Conservation (phyloP, 2,888 invertebrate species). For the Augiades crinisus region DNA sequence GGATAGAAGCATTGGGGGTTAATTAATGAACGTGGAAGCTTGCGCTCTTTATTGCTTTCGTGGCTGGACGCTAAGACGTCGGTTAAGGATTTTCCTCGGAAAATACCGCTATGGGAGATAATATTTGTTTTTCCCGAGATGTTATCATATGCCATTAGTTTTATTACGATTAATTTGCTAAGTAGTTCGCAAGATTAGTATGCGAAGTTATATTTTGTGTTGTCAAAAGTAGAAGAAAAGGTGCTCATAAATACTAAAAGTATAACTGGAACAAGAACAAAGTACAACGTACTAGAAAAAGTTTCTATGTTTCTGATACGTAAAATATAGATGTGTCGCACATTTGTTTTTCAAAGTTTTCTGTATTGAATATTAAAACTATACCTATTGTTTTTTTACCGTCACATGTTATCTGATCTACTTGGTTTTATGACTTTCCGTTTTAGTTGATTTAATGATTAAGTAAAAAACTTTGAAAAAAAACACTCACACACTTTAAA, state of each 20-base stretch:
- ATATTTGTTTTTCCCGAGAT: conserved; percentile 51
- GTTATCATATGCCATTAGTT: conserved; percentile 28
- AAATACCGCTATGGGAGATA: conserved; percentile 58
- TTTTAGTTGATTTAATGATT: no score
- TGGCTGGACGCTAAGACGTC: conserved; percentile 78
- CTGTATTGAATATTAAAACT: no score
- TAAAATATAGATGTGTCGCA: background rate
- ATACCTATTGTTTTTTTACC: no score
- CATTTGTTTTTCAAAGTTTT: background rate
- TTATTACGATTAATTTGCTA: conserved; percentile 25
- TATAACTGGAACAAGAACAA: background rate
- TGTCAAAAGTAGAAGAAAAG: background rate
- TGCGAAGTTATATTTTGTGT: conserved; percentile 18
- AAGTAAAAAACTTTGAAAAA: no score
- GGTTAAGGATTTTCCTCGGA: conserved; percentile 75
- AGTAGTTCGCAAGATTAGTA: conserved; percentile 22
- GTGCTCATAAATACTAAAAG: background rate
- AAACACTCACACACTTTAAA: no score
- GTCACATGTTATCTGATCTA: no score
- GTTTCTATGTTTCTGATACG: conserved; percentile 1
- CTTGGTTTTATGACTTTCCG: no score
- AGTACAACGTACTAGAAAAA: background rate
- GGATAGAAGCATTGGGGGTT: conserved; percentile 68
- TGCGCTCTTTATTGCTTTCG: conserved; percentile 82
- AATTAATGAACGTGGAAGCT: conserved; percentile 83